Conservation (phyloP, 2,113 vertebrate genomes). For the Andinoacara biseriatus region DNA sequence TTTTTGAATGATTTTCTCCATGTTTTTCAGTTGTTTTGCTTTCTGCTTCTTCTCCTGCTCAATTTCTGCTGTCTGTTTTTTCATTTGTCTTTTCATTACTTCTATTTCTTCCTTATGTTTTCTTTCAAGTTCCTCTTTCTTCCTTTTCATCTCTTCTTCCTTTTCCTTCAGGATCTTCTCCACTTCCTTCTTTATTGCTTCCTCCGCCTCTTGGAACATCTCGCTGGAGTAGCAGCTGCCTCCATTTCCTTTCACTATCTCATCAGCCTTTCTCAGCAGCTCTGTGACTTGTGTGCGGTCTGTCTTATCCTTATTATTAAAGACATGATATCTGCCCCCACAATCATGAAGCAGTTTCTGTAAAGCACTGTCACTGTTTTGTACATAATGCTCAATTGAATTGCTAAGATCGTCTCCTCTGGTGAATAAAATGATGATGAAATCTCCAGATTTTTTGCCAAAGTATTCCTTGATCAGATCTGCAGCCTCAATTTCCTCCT, state of each 20-base stretch:
- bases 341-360: neutral
- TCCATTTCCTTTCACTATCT: conserved; percentile 23
- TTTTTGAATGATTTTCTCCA: neutral
- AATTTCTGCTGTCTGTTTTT: neutral
- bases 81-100: neutral
- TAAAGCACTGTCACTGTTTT: no score
- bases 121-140: neutral
- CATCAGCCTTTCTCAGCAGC: neutral
- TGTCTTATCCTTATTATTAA: neutral
- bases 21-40: conserved; percentile 6
- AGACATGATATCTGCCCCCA: conserved; percentile 18
- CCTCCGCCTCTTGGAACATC: neutral
- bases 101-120: conserved; percentile 27
- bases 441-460: conserved; percentile 26
- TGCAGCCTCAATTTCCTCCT: conserved; percentile 43
- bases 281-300: conserved; percentile 28
- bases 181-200: neutral
- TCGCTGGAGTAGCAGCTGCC: conserved; percentile 24
- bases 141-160: conserved; percentile 35
- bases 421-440: conserved; percentile 48
- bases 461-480: conserved; percentile 36
- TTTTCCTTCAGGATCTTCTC: conserved; percentile 23
- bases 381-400: neutral
- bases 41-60: conserved; percentile 3
- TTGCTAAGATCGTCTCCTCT: neutral